Evolutionary conservation across 2,113 vertebrate species (phyloP), one percentile per base, ranked within the genome.

Genomic region (Nansenia antarctica): DNA sequence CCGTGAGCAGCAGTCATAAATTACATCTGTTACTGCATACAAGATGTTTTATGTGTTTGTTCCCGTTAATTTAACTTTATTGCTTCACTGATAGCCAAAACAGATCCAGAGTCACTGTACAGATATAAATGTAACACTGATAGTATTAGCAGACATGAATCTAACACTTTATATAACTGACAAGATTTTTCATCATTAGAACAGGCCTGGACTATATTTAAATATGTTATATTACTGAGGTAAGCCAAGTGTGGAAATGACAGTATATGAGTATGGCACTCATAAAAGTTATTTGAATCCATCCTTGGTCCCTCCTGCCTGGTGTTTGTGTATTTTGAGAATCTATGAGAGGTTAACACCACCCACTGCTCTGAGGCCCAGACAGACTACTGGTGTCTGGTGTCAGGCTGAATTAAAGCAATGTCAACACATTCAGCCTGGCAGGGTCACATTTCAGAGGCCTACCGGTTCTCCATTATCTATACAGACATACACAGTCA

Each of bases 271-370:
- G n/a, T n/a, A n/a, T n/a, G n/a, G 68, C 73, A 74, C 78, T 86
- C 82, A 70, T 80, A 86, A 87, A 90, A 89, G 84, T 86, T 89
- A 88, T 87, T 88, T 88, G 79, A 89, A 88, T 88, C 85, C 81
- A 84, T 37, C 39, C 75, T 79, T 83, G 72, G 75, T n/a, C 82
- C 71, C 76, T 82, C 72, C 67, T 70, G 81, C 79, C 82, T 74
- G 73, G 73, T 86, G 86, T 90, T 88, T 88, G 87, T 90, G 81
- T 91, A 88, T 89, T 90, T 89, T 85, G 86, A 91, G 89, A 89
- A 90, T 87, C 86, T 86, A 83, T 84, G 87, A 86, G 89, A 88
- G 89, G 85, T 90, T 91, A 89, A 91, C 88, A 88, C 87, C 85
- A 84, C 62, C 82, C 82, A n/a, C 70, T 71, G 81, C 82, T 86